These are phyloP conservation scores for Montipora foliosa DNA, from an alignment of 64 coral and sea anemone species.

Conservation along the genomic window DNA sequence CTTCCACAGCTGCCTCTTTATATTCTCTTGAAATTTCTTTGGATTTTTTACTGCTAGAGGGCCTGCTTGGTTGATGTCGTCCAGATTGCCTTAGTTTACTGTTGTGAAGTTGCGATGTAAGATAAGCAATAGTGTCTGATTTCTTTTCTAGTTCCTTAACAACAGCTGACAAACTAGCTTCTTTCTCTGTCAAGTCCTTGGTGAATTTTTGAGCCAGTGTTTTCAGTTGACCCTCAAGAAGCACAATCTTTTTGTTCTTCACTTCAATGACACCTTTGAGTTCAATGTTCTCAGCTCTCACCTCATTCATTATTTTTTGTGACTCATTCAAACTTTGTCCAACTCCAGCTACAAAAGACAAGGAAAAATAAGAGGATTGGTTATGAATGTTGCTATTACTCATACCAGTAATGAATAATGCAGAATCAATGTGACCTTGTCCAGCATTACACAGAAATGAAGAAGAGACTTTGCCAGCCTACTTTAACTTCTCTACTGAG, in stretches of 20 bases:
- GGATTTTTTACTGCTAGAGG: conserved; percentile 40
- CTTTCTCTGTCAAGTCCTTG: conserved; percentile 61
- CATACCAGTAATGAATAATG: neutral
- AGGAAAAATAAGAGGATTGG: neutral
- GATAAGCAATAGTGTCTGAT: conserved; percentile 93
- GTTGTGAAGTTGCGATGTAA: conserved; percentile 92
- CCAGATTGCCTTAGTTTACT: conserved; percentile 78
- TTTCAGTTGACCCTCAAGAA: conserved; percentile 78
- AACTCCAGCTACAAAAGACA: conserved; percentile 58
- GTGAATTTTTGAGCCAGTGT: conserved; percentile 77
- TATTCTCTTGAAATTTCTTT: conserved; percentile 49
- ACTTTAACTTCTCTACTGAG: no score
- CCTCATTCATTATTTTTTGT: conserved; percentile 54
- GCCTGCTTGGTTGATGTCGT: conserved; percentile 42
- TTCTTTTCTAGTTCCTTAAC: conserved; percentile 89
- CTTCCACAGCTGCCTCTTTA: conserved; percentile 27
- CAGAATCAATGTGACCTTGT: no score
- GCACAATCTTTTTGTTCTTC: conserved; percentile 82
- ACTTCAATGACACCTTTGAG: conserved; percentile 80
- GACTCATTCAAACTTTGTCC: conserved; percentile 46
- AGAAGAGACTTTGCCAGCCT: no score
- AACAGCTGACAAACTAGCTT: conserved; percentile 68
- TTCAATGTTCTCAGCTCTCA: conserved; percentile 81
- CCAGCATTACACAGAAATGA: no score
- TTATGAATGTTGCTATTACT: neutral